Evolutionary conservation across 2,113 vertebrate species (phyloP), one percentile per base, ranked within the genome.

Genomic region (Pleuronectes platessa): DNA sequence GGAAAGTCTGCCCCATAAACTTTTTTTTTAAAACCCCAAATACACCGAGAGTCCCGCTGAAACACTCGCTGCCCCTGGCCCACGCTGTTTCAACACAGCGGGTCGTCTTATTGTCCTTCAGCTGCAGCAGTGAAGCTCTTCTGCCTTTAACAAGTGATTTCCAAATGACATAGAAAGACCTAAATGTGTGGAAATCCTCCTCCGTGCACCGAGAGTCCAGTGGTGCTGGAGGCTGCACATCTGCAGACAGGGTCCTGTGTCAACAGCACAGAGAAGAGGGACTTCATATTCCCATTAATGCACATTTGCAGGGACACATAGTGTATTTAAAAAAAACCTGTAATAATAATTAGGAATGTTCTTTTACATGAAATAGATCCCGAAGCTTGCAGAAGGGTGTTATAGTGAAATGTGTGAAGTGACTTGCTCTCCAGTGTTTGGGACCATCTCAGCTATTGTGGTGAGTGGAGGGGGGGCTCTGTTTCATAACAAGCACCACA

Each of bases 401-500:
- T 37, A 31, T 31, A 0, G 31, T 31, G 31, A 7, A 31, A 31
- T 31, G 31, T 31, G 6, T 31, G 6, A 35, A 37, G 68, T 68
- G 55, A 31, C 59, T 23, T 53, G 59, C 5, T 23, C 10, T 31
- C 24, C 45, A 12, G 68, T 62, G 70, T 71, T 62, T 27, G 66
- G 56, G 76, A 71, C 55, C 13, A 67, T 84, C 20, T 63, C 54
- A 54, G 71, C 42, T 66, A 60, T 68, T 45, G 76, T 71, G 21
- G 61, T 35, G 66, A 56, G 68, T 37, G 61, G 23, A 35, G 45
- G 17, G 15, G 12, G 58, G 58, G 53, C 13, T 54, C 61, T 66
- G 85, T 87, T 91, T 85, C 37, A 14, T 84, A 83, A 90, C 63
- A 20, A 47, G 69, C 79, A 65, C 68, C 72, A 78, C 74, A 80